Evolutionary conservation across 2,113 vertebrate species (phyloP).

Genomic region (Danionella cerebrum): DNA sequence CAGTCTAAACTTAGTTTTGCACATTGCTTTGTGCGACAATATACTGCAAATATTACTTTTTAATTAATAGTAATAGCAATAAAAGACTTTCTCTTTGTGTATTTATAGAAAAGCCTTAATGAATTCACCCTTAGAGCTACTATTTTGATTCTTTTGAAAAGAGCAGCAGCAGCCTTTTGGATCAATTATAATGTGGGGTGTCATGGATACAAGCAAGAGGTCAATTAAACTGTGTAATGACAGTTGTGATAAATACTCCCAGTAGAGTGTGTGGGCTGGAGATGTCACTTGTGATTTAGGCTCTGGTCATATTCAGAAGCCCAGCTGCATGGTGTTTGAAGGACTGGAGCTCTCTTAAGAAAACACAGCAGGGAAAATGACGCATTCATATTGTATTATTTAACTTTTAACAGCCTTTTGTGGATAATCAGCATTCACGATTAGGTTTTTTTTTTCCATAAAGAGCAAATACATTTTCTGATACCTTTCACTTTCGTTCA

Average conservation of each 20-base stretch:
- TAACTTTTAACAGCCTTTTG: too few species aligned
- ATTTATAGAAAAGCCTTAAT: neutral
- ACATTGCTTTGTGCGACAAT: too few species aligned
- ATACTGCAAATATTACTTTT: too few species aligned
- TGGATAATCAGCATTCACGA: too few species aligned
- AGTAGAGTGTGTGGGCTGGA: neutral
- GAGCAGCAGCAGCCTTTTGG: neutral
- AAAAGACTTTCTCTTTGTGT: too few species aligned
- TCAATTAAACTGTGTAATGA: neutral
- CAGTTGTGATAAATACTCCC: neutral
- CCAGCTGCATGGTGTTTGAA: conserved; percentile 1
- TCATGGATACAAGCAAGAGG: neutral
- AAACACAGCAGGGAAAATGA: too few species aligned
- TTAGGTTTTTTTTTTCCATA: too few species aligned
- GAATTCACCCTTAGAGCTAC: neutral
- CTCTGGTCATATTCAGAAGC: neutral
- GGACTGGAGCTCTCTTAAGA: conserved; percentile 7
- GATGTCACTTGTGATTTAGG: conserved; percentile 5
- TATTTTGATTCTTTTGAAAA: neutral
- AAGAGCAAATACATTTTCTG: too few species aligned
- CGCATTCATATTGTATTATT: too few species aligned
- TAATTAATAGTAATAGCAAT: too few species aligned
- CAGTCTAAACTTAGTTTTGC: too few species aligned
- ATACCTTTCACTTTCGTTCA: too few species aligned
- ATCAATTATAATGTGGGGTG: neutral